Evolutionary conservation across 2,888 invertebrate species (phyloP), one percentile per base, ranked within the genome.

Genomic region (Leptarthrus brevirostris): DNA sequence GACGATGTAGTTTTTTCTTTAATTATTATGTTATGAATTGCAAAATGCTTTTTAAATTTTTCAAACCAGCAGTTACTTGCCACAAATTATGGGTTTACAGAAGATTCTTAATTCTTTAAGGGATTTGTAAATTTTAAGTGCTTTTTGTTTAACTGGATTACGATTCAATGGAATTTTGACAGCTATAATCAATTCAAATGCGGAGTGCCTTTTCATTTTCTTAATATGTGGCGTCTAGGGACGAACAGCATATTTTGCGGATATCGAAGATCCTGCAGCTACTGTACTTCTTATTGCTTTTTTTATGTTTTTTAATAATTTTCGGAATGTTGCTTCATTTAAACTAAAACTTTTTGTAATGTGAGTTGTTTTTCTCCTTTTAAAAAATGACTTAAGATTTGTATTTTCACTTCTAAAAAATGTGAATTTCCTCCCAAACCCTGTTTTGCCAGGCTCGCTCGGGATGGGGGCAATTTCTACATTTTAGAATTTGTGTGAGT

Each of bases 301-400:
- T 56, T 74, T 77, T 75, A 76, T 77, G 77, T 76, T 74, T 77
- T 74, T 78, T 76, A 47, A 78, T 78, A 34, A 77, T 76, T n/a
- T n/a, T 22, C 78, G 75, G 73, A 79, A 69, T 73, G 77, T 79
- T 70, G 77, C 76, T 76, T 79, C 77, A 77, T 79, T 79, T 47
- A 77, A 77, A 49, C 77, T 76, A 34, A 78, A 66, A 22, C 75
- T 77, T 74, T 74, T 78, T 64, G 76, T 78, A 76, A 78, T 75
- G 53, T 66, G 52, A 58, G 75, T 52, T 58, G 40, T 70, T 76
- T 74, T 77, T 76, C 76, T 73, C 74, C 74, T 16, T 77, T 76
- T 72, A 66, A 22, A 26, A 75, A 56, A 36, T 76, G 74, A 75
- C 76, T 73, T 49, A 78, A 77, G 74, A 77, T 78, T 30, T 30